Conservation (phyloP, 1,140 invertebrate species). For the Procambarus clarkii region DNA sequence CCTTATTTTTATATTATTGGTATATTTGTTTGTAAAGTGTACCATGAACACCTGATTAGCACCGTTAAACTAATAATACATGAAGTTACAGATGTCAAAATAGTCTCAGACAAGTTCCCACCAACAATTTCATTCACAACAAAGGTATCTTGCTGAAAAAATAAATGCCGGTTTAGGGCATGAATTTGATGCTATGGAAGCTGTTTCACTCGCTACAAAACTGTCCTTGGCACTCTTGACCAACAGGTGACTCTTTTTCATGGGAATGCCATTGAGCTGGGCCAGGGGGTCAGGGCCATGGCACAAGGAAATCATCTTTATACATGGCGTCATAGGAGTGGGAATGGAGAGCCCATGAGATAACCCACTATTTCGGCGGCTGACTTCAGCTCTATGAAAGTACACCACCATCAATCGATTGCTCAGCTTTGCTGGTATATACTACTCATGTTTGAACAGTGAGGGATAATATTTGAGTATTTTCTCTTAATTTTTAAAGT, state of each 20-base stretch:
- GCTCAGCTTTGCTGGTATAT: not conserved
- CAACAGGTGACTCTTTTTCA: constrained; percentile 54
- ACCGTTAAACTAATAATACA: too few relatives aligned
- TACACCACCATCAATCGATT: not conserved
- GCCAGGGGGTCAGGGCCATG: constrained; percentile 23
- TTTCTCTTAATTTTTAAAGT: constrained; percentile 45
- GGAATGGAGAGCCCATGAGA: constrained; percentile 51
- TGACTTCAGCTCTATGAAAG: constrained; percentile 37
- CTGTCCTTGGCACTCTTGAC: not conserved
- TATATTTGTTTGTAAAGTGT: too few relatives aligned
- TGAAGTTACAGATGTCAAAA: not conserved
- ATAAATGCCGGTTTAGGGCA: not conserved
- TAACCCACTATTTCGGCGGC: constrained; percentile 35
- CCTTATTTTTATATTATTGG: too few relatives aligned
- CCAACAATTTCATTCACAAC: not conserved
- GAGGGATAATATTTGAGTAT: not conserved
- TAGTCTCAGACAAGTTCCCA: not conserved
- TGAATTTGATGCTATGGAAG: not conserved
- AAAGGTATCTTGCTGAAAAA: not conserved
- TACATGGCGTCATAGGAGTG: constrained; percentile 70
- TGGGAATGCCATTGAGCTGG: constrained; percentile 19
- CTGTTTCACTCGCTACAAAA: not conserved
- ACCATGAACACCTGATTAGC: too few relatives aligned
- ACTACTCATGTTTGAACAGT: not conserved
- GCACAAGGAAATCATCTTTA: constrained; percentile 70